These are phyloP conservation scores for Endomychus coccineus DNA, from an alignment of 2,888 invertebrate species.

Conservation along the genomic window DNA sequence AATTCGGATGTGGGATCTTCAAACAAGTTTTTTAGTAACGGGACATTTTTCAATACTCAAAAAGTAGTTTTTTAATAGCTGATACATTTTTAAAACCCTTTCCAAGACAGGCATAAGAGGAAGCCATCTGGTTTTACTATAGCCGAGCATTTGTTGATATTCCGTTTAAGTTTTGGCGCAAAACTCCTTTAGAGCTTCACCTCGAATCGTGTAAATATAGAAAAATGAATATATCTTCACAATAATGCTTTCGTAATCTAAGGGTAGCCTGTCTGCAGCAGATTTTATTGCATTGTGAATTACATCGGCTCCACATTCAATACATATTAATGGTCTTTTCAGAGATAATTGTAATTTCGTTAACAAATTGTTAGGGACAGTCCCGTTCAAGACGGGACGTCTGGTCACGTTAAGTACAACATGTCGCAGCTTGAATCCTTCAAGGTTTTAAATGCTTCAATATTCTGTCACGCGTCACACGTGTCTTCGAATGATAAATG, in stretches of 20 bases:
- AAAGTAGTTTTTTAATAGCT: constrained; percentile 31
- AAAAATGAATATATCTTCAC: constrained; percentile 28
- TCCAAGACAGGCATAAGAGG: constrained; percentile 25
- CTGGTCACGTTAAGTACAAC: too few relatives aligned
- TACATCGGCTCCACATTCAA: constrained; percentile 22
- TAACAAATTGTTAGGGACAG: too few relatives aligned
- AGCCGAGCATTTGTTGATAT: constrained; percentile 21
- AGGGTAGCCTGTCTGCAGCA: constrained; percentile 26
- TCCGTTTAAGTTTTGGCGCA: constrained; percentile 24
- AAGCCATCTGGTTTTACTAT: constrained; percentile 27
- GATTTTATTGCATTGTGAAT: constrained; percentile 29
- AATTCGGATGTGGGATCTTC: constrained; percentile 27
- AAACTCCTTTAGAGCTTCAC: constrained; percentile 23
- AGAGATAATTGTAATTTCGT: constrained; percentile 24
- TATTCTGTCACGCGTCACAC: too few relatives aligned
- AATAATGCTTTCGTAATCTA: constrained; percentile 26
- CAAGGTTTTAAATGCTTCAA: too few relatives aligned
- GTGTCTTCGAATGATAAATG: too few relatives aligned
- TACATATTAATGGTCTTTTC: constrained; percentile 21
- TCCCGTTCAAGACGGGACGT: too few relatives aligned
- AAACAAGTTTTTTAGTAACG: constrained; percentile 22
- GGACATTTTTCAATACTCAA: constrained; percentile 30
- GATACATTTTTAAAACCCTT: constrained; percentile 31
- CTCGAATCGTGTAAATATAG: constrained; percentile 29
- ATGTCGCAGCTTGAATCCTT: too few relatives aligned